Evolutionary conservation across 2,797 vertebrate species (phyloP).

Genomic region (Columba guinea): DNA sequence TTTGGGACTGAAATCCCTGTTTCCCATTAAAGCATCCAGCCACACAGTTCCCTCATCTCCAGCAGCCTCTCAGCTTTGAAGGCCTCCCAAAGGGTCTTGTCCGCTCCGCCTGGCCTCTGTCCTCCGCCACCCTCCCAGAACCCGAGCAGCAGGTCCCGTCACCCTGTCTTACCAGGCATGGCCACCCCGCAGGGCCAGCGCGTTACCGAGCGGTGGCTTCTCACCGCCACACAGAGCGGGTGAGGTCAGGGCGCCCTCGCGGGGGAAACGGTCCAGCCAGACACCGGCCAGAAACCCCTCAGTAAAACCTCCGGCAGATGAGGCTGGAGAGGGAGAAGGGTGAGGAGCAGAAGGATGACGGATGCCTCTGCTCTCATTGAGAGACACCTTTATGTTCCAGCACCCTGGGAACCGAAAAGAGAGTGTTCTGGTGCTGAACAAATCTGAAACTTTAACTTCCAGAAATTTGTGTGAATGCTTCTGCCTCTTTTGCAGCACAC

Average conservation of each 20-base stretch:
- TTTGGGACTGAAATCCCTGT: not conserved
- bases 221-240: fast-evolving
- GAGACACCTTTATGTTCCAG: not conserved
- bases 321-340: not conserved
- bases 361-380: not conserved
- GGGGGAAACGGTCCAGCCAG: not conserved
- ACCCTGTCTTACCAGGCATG: not conserved
- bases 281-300: not conserved
- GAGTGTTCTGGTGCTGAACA: not conserved
- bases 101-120: not conserved
- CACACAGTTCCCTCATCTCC: not conserved
- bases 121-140: not conserved
- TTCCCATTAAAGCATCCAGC: not conserved
- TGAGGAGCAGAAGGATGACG: not conserved
- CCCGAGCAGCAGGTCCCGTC: not conserved
- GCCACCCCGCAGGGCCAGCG: fast-evolving
- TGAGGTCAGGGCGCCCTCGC: not conserved
- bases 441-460: conserved; percentile 9
- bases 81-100: fast-evolving
- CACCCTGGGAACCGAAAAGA: not conserved
- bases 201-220: not conserved
- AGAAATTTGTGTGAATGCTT: not conserved
- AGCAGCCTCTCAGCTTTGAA: not conserved
- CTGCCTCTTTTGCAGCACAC: not conserved
- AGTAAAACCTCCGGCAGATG: not conserved